Evolutionary conservation across 2,888 invertebrate species (phyloP), one percentile per base, ranked within the genome.

Genomic region (Aspidapion aeneum): DNA sequence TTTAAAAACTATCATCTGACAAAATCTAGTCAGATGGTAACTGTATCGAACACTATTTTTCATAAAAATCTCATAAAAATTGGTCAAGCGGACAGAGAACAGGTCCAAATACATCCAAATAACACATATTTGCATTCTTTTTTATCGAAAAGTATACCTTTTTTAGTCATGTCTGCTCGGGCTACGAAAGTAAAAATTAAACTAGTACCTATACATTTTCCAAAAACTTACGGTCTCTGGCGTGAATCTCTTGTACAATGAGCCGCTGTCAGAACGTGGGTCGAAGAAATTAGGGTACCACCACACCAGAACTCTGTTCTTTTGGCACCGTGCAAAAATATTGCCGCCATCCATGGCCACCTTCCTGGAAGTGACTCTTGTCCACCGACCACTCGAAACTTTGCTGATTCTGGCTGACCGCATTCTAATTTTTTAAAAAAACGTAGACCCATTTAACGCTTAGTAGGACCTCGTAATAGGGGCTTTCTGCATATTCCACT

Each of bases 261-360:
- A 0, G 96, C 96, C 1, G 96, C 96, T 0, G 96, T 96, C 3
- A 96, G 74, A 72, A 94, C 86, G 75, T 94, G 92, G 58, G 86
- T 85, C 49, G 87, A 82, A n/a, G 90, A 90, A 57, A 96, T 88
- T 55, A 96, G 81, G 0, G 94, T 91, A 0, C 96, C 96, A 0
- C 96, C 96, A 75, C 96, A 96, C 95, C 95, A 95, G 81, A 94
- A 95, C 79, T 94, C 94, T 0, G 91, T 88, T 21, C 93, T 85
- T 72, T 90, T 87, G 49, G 89, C 87, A 7, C 94, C 94, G 74
- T 94, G 93, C 56, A 96, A 83, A 79, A 92, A 96, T 71, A 96
- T 94, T 1, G 96, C 96, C 0, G 93, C 96, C 91, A 97, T 92
- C 96, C 96, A 97, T 0, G 97, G 96, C 94, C 95, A 95, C 60